Percentiles rank a stretch among this genome's conserved stretches.
Evolutionary conservation across 92 coral and sea anemone species (phyloP).

Genomic region (Micromussa lordhowensis): DNA sequence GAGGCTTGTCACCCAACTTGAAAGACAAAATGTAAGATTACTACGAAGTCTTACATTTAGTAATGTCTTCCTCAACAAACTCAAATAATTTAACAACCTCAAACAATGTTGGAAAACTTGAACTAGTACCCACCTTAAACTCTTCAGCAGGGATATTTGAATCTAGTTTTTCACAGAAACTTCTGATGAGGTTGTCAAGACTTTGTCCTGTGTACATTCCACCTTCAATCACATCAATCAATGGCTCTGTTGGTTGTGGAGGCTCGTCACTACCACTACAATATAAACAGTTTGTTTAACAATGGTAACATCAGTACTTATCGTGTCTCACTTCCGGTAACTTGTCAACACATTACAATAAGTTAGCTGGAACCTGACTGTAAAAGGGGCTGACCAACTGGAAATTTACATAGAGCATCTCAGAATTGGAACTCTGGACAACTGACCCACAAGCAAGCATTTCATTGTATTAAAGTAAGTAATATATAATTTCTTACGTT

Average conservation of each 20-base stretch:
- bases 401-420: no score
- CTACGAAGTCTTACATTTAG: not conserved
- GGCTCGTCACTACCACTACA: constrained; percentile 64
- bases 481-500: no score
- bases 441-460: not conserved
- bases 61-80: not conserved
- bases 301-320: not conserved
- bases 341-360: no score
- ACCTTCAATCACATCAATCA: constrained; percentile 79
- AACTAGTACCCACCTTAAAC: constrained; percentile 65
- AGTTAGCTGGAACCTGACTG: no score
- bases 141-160: constrained; percentile 78
- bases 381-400: no score
- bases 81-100: not conserved
- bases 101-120: not conserved
- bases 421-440: no score
- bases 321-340: no score
- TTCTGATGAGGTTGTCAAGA: constrained; percentile 71
- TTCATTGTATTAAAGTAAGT: no score
- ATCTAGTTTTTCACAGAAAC: constrained; percentile 69
- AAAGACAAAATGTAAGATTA: not conserved
- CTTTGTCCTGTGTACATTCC: constrained; percentile 84
- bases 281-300: not conserved
- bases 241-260: constrained; percentile 55
- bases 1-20: no score